A percentile compares a stretch with the other conserved stretches of the same genome.
phyloP scores from a whole-genome alignment of 2,888 invertebrate species.

The Teleogryllus oceanicus region DNA sequence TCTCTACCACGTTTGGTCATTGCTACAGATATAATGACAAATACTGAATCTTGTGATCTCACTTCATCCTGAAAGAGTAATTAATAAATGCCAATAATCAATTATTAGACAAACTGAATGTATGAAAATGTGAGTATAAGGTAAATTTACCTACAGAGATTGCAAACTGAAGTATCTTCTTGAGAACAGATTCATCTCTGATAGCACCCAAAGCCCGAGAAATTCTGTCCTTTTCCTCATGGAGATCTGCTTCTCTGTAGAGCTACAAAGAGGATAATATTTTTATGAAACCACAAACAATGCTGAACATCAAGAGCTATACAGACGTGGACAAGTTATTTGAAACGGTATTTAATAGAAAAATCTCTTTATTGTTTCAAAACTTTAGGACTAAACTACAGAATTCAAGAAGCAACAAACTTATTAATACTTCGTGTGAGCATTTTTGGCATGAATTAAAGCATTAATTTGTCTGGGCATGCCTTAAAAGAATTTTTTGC shows the following conservation, averaged over 20 bases:
- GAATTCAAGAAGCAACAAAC: too few species aligned
- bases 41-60: conserved; percentile 85
- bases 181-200: conserved; percentile 65
- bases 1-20: conserved; percentile 76
- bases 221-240: conserved; percentile 91
- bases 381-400: too few species aligned
- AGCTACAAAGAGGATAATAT: conserved; percentile 46
- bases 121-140: background rate
- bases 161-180: conserved; percentile 74
- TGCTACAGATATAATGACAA: conserved; percentile 82
- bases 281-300: too few species aligned
- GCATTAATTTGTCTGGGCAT: too few species aligned
- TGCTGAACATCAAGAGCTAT: too few species aligned
- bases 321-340: too few species aligned
- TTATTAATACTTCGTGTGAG: too few species aligned
- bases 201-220: conserved; percentile 79
- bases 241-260: conserved; percentile 79
- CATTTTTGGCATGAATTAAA: too few species aligned
- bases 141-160: conserved; percentile 64
- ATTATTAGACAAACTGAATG: background rate
- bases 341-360: too few species aligned
- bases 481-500: too few species aligned
- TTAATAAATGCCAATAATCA: conserved; percentile 23
- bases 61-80: conserved; percentile 69
- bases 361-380: too few species aligned